These are phyloP conservation scores for Aspidiotus destructor DNA, from an alignment of 2,888 invertebrate species.

Conservation along the genomic window DNA sequence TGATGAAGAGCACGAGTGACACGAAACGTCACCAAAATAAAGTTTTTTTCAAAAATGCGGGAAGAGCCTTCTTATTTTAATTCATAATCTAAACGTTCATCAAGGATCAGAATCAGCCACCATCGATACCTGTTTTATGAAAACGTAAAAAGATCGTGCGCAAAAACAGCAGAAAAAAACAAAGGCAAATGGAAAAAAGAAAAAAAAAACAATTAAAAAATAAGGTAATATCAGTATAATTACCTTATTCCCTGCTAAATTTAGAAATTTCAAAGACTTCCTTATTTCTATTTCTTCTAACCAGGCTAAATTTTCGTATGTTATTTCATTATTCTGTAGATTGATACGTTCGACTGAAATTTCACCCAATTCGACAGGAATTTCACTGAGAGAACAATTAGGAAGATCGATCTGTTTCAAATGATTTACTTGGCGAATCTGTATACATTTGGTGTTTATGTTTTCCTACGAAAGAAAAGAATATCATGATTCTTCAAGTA, in stretches of 20 bases:
- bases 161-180: no score
- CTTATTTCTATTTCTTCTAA: conserved; percentile 16
- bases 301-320: conserved; percentile 3
- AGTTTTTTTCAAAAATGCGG: no score
- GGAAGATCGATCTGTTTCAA: conserved; percentile 19
- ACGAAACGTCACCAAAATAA: no score
- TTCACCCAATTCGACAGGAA: conserved; percentile 11
- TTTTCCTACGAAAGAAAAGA: not conserved
- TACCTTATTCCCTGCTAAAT: conserved; percentile 26
- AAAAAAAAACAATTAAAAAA: not conserved
- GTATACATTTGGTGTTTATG: no score
- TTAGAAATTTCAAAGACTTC: conserved; percentile 21
- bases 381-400: not conserved
- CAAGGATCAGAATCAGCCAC: no score
- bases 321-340: conserved; percentile 15
- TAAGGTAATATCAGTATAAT: not conserved
- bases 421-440: not conserved
- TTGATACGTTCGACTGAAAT: conserved; percentile 13
- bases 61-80: no score
- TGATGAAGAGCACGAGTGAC: no score
- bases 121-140: no score
- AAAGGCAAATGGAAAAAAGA: no score
- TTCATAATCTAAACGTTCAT: no score
- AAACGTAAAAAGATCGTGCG: no score
- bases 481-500: not conserved